Percentiles rank a stretch among this genome's conserved stretches.
phyloP scores from a whole-genome alignment of 2,113 vertebrate species.

The Taurulus bubalis region DNA sequence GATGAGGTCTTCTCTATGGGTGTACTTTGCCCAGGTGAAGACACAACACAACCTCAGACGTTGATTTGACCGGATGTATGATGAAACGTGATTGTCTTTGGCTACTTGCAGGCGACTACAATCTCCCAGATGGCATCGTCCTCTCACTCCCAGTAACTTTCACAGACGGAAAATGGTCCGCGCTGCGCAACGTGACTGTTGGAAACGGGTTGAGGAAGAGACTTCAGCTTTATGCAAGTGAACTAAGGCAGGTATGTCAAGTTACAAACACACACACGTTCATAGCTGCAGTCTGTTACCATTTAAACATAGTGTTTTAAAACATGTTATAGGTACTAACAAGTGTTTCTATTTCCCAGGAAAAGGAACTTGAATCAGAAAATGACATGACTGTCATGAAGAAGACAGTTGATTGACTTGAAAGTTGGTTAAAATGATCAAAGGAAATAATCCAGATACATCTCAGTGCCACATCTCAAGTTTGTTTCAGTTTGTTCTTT shows the following conservation, averaged over 20 bases:
- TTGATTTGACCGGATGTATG: background rate
- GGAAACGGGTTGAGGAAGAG: conserved; percentile 64
- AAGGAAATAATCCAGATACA: background rate
- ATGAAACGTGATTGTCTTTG: background rate
- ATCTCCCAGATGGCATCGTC: conserved; percentile 86
- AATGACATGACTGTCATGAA: background rate
- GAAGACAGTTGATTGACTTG: background rate
- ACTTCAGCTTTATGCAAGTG: conserved; percentile 75
- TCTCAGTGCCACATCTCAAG: background rate
- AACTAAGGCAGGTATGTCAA: conserved; percentile 85
- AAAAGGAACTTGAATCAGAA: conserved; percentile 72
- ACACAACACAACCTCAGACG: background rate
- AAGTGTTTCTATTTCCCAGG: conserved; percentile 49
- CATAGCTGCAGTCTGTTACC: background rate
- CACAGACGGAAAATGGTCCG: conserved; percentile 84
- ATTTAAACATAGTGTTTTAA: background rate
- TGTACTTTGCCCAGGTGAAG: conserved; percentile 85
- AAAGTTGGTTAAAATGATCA: background rate
- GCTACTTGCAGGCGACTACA: conserved; percentile 82
- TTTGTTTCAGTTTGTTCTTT: conserved; percentile 76
- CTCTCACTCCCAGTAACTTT: conserved; percentile 91
- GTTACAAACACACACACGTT: background rate
- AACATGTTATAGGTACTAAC: background rate
- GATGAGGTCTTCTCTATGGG: conserved; percentile 88
- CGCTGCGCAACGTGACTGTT: conserved; percentile 75